Conservation (phyloP, 2,888 invertebrate species). For the Harpalus rubripes region DNA sequence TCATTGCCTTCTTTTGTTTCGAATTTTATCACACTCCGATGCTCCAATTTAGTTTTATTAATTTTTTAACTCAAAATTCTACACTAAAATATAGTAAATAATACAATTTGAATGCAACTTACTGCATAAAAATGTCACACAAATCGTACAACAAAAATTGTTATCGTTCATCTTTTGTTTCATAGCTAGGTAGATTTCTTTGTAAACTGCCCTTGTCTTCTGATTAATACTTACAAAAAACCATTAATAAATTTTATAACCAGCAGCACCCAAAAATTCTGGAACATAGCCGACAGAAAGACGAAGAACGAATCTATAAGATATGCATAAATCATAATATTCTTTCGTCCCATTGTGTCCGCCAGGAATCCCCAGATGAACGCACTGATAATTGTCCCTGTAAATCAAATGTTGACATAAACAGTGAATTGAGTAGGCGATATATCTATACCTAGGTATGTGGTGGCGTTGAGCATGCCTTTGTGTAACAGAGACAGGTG, state of each 20-base stretch:
- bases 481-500: slow-evolving; percentile 83
- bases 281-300: slow-evolving; percentile 80
- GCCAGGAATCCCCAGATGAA: slow-evolving; percentile 86
- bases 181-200: no score
- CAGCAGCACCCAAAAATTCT: slow-evolving; percentile 82
- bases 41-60: no score
- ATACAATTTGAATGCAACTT: no score
- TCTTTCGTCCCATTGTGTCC: slow-evolving; percentile 83
- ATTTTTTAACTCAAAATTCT: no score
- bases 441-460: slow-evolving; percentile 82
- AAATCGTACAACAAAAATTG: no score
- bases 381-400: slow-evolving; percentile 85
- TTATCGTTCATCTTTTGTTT: no score
- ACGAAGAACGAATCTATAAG: slow-evolving; percentile 81
- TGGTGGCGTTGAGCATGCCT: slow-evolving; percentile 84
- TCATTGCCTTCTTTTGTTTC: no score
- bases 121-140: no score
- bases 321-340: slow-evolving; percentile 82
- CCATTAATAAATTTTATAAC: slow-evolving; percentile 83
- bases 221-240: slow-evolving; percentile 80
- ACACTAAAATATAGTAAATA: no score
- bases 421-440: neutral
- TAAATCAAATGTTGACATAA: slow-evolving; percentile 19
- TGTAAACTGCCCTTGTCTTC: no score
- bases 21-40: no score